Percentiles rank a stretch among this genome's conserved stretches.
Conservation (phyloP, 2,888 invertebrate genomes). For the Rapana venosa region DNA sequence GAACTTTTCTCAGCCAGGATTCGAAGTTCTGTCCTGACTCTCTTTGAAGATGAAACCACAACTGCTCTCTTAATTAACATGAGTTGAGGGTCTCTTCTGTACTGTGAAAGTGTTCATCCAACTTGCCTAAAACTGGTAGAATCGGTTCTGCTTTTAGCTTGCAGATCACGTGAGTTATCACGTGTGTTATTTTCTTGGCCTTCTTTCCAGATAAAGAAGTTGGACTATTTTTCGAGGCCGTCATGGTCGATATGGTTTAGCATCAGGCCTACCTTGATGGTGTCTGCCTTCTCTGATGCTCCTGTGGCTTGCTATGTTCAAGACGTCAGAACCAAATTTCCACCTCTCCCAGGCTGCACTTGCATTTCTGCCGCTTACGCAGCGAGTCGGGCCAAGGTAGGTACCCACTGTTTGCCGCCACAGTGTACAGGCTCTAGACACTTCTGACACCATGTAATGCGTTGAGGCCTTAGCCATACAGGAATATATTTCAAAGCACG, state of each 20-base stretch:
- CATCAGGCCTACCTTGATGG: background rate
- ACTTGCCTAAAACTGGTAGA: background rate
- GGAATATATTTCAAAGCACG: no score
- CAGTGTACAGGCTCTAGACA: background rate
- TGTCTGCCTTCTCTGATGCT: conserved; percentile 12
- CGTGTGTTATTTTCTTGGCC: background rate
- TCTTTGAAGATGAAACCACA: background rate
- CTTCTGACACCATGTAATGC: conserved; percentile 10
- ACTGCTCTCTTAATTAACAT: background rate
- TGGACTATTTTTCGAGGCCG: background rate
- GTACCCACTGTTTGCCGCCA: background rate
- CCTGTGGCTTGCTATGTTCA: background rate
- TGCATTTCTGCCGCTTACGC: background rate
- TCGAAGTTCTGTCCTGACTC: background rate
- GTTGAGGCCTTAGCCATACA: no score
- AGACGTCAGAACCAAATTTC: background rate
- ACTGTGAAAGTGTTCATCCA: background rate
- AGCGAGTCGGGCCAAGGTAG: background rate
- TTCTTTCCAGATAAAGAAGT: background rate
- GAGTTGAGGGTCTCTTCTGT: background rate
- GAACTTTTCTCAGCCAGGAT: background rate
- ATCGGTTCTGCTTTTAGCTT: background rate
- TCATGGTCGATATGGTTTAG: background rate
- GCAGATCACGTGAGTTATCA: background rate
- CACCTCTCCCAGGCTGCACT: background rate